phyloP scores from a whole-genome alignment of 30 jellyfish, hydroid and myxozoan species.

The Nemopilema nomurai region DNA sequence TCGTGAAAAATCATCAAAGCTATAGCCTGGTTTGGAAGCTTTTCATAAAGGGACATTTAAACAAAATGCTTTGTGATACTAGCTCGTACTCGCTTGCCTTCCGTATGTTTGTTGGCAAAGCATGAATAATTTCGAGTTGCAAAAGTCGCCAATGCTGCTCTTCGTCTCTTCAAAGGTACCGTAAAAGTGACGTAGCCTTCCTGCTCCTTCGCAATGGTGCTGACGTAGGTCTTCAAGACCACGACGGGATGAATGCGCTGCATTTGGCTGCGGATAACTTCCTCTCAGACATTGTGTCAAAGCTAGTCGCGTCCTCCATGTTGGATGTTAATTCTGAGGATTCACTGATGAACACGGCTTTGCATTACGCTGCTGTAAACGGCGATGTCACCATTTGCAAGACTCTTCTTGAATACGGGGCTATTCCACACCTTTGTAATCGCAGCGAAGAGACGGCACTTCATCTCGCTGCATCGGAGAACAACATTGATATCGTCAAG shows the following conservation, averaged over 20 bases:
- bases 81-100: no score
- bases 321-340: constrained; percentile 25
- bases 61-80: no score
- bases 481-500: background rate
- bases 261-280: constrained; percentile 47
- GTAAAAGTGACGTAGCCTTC: constrained; percentile 16
- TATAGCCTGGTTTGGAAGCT: no score
- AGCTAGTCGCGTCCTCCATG: constrained; percentile 4
- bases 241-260: constrained; percentile 45
- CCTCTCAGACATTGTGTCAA: constrained; percentile 5
- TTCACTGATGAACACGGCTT: constrained; percentile 25
- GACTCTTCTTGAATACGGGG: constrained; percentile 41
- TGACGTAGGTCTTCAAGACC: constrained; percentile 23
- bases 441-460: constrained; percentile 14
- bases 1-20: no score
- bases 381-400: constrained; percentile 31
- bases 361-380: constrained; percentile 47
- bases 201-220: constrained; percentile 38
- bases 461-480: constrained; percentile 47
- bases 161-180: constrained; percentile 12
- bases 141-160: background rate
- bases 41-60: no score
- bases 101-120: no score
- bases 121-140: no score
- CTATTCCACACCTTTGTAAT: background rate